Base-by-base conservation (phyloP, 2,797 vertebrate species). In the Enteromius paludinosus region DNA sequence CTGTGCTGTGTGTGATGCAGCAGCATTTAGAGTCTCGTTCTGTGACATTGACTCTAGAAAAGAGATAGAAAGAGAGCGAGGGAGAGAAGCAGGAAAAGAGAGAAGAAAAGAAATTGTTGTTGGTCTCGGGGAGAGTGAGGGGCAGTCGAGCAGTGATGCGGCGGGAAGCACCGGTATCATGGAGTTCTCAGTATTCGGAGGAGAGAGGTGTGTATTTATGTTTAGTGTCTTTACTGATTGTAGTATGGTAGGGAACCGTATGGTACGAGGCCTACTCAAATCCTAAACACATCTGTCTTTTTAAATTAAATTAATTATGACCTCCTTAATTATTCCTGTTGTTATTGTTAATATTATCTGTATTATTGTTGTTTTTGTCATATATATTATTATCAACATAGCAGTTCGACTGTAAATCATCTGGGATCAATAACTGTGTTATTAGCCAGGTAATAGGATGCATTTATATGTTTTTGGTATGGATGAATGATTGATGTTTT, bases 71-170 rank as follows among this genome's bases (percentile, higher is more conserved):
- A 66, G 77, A 54, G 74, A 64, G n/a, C n/a, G n/a, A 66, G 54
- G 72, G 73, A 76, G 73, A 71, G 54, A 66, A 47, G 20, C 14
- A 65, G 77, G 18, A 52, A 76, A 43, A 81, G 82, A 79, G 81
- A 81, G 71, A 77, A 69, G 68, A 71, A 78, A 79, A 72, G 23
- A 78, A 76, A 75, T 66, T 62, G 73, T 69, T 66, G 56, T 66
- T 82, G 71, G 56, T 61, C 38, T 83, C 20, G 12, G 70, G 68
- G 45, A 65, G 56, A 77, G 69, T 77, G 78, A 76, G 25, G 72
- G 75, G 64, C 84, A 54, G 76, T 80, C 73, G 59, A 73, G 47
- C 68, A 79, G 75, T 64, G 75, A 78, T 78, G 68, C 43, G n/a
- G 68, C 38, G 54, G 12, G 80, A 45, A 77, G 81, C 72, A 77